Evolutionary conservation across 2,113 vertebrate genomes (phyloP), one percentile per base, ranked within the genome.

Genomic region (Bos indicus): DNA sequence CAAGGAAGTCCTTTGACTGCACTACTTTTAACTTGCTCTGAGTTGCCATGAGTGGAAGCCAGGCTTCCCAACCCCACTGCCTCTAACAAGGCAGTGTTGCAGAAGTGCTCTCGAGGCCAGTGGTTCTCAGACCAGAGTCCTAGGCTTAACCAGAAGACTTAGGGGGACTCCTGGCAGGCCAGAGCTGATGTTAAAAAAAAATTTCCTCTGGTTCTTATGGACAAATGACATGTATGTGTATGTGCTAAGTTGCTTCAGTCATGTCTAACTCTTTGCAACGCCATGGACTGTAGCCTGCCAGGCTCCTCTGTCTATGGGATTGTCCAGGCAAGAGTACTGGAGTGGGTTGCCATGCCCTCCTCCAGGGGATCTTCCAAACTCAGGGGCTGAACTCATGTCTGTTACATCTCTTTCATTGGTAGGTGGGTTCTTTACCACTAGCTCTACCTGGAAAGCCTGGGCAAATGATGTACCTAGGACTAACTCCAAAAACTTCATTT

Each of bases 51-150:
- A 56, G 52, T 7, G 15, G 57, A 81, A 87, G 46, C 80, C 15
- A 16, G 7, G 4, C 26, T 84, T 28, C 54, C 33, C 40, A 14
- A 0, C 26, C 33, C 19, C 0, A 0, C 19, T 21, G 23, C 62
- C 56, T 5, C 4, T 11, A 82, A 33, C 16, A 36, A 0, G 3
- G 13, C 7, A 7, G 36, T 28, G 17, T 28, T 15, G 4, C 51
- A 9, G 3, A 52, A 78, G 46, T 3, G 43, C 33, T 30, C 25
- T 48, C 15, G 21, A 30, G 56, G 30, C 33, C 21, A 4, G 28
- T 2, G 23, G 21, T 46, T 59, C 43, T 60, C 78, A 40, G 71
- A 94, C n/a, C 54, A 48, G 84, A 46, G 74, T 21, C 95, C 43
- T 52, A 0, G 7, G 59, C 54, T 86, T 19, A 33, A 33, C 71